Conservation (phyloP, 1,140 invertebrate species). For the Camponotus floridanus region DNA sequence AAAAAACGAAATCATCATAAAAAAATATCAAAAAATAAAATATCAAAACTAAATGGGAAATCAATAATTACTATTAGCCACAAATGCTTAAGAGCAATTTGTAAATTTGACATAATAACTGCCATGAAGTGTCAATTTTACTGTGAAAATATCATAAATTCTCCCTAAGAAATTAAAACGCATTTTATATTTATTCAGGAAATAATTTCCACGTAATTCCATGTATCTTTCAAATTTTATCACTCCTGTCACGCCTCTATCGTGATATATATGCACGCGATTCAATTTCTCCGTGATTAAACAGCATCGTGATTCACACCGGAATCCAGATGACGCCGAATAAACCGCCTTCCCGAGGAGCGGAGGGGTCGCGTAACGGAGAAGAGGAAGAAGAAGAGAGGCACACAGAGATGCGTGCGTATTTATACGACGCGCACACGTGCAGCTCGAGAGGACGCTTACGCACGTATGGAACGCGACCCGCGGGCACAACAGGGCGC, state of each 20-base stretch:
- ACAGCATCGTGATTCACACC: conserved; percentile 49
- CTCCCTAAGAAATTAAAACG: no score
- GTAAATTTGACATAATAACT: no score
- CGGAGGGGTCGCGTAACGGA: conserved; percentile 13
- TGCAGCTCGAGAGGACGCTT: conserved; percentile 55
- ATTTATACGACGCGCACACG: conserved; percentile 70
- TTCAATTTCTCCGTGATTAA: conserved; percentile 54
- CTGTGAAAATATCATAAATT: no score
- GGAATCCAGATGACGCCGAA: conserved; percentile 57
- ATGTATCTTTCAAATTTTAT: not conserved
- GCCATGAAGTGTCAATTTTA: no score
- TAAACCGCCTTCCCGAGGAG: conserved; percentile 28
- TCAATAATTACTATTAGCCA: no score
- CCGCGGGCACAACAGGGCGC: conserved; percentile 62
- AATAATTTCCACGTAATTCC: no score
- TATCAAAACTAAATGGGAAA: no score
- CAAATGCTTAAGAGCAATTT: no score
- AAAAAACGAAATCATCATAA: no score
- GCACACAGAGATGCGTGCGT: conserved; percentile 24
- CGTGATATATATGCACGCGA: not conserved
- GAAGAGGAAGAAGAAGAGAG: conserved; percentile 1
- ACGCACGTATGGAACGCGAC: conserved; percentile 70
- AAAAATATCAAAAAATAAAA: no score
- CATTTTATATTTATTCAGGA: no score
- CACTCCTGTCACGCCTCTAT: not conserved